Evolutionary conservation across 2,888 invertebrate species (phyloP).

Genomic region (Nemotelus pantherinus): DNA sequence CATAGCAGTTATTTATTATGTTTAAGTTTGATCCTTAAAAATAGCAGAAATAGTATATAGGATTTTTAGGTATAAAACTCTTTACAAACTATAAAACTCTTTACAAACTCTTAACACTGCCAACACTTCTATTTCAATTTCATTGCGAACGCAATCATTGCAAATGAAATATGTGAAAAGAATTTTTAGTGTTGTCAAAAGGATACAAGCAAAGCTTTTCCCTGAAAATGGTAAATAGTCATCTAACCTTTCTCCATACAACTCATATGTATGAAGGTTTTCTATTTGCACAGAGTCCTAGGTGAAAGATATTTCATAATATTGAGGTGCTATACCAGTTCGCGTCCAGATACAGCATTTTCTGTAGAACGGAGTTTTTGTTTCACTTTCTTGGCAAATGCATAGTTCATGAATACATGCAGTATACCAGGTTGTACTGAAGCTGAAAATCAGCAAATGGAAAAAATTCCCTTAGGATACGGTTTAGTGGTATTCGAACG

Average conservation of each 20-base stretch:
- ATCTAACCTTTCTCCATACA: slow-evolving; percentile 22
- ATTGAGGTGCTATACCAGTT: slow-evolving; percentile 5
- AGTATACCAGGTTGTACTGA: background rate
- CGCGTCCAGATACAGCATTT: background rate
- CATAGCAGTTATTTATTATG: no score
- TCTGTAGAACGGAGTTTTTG: slow-evolving; percentile 10
- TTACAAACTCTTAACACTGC: background rate
- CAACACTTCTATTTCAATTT: background rate
- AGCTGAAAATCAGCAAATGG: background rate
- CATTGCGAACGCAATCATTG: slow-evolving; percentile 34
- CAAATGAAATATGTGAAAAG: slow-evolving; percentile 42
- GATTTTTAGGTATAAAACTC: no score
- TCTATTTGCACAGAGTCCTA: background rate
- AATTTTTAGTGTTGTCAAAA: slow-evolving; percentile 37
- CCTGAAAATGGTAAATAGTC: slow-evolving; percentile 35
- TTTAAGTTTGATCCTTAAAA: no score
- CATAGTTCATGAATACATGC: no score
- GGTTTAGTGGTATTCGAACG: slow-evolving; percentile 27
- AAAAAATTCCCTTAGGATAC: slow-evolving; percentile 27
- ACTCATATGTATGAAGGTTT: background rate
- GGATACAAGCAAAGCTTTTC: slow-evolving; percentile 8
- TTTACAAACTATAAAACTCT: no score
- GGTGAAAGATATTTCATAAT: slow-evolving; percentile 10
- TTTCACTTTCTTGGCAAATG: background rate
- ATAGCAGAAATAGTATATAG: no score